Percentiles rank a stretch among this genome's conserved stretches.
phyloP scores from a whole-genome alignment of 1,140 invertebrate species.

The Varroa destructor region DNA sequence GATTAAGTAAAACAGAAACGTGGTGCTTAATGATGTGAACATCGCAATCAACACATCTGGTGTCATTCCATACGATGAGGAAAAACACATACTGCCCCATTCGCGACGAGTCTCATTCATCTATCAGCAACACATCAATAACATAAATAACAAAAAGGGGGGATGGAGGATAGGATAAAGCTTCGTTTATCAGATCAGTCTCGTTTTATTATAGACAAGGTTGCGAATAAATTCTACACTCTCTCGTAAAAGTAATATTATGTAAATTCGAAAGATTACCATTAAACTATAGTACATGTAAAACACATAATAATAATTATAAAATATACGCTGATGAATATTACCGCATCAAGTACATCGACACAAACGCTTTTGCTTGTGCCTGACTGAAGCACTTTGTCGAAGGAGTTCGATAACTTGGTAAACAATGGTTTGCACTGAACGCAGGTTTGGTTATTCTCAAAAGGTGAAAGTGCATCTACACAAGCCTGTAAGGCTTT shows the following conservation, averaged over 20 bases:
- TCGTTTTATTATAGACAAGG: background rate
- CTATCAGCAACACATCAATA: background rate
- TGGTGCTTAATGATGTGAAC: background rate
- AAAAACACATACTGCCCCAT: slow-evolving; percentile 3
- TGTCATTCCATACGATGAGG: background rate
- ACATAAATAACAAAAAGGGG: background rate
- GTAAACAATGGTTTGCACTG: background rate
- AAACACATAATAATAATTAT: too few species aligned
- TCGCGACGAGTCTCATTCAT: slow-evolving; percentile 3
- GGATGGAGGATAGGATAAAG: background rate
- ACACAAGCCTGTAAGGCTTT: background rate
- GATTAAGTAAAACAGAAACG: background rate
- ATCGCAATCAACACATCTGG: background rate
- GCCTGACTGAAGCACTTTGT: background rate
- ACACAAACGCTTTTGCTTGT: background rate
- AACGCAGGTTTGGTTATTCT: background rate
- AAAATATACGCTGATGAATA: too few species aligned
- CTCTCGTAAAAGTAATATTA: too few species aligned
- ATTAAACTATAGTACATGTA: too few species aligned
- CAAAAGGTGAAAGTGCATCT: background rate
- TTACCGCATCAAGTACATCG: slow-evolving; percentile 17
- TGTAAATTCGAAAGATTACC: too few species aligned
- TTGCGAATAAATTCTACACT: background rate
- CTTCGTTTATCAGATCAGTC: background rate
- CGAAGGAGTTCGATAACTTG: background rate